A percentile compares a stretch with the other conserved stretches of the same genome.
Conservation (phyloP, 2,797 vertebrate species). For the Pangasius sanitwongsei region DNA sequence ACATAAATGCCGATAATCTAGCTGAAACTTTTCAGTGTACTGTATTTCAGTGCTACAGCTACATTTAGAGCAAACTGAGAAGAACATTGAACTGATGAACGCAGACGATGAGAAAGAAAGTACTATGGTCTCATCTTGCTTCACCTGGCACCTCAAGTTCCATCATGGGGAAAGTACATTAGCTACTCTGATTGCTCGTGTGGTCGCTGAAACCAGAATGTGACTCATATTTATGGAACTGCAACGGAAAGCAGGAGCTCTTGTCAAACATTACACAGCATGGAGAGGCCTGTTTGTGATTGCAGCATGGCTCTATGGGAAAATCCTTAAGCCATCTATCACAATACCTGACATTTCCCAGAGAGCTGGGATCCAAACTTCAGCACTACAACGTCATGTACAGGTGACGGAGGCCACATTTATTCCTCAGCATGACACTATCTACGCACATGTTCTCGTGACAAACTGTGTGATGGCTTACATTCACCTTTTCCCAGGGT, state of each 20-base stretch:
- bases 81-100: not conserved
- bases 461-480: constrained; percentile 43
- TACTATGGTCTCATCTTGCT: not conserved
- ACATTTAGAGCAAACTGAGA: not conserved
- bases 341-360: constrained; percentile 58
- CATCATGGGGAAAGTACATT: not conserved
- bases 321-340: constrained; percentile 61
- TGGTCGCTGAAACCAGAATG: too few species aligned
- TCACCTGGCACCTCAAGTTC: not conserved
- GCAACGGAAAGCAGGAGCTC: constrained; percentile 36
- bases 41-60: not conserved
- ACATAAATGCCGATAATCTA: not conserved
- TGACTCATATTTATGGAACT: constrained; percentile 24
- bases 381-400: constrained; percentile 7
- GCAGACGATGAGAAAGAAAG: not conserved
- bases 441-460: constrained; percentile 56
- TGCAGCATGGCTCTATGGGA: constrained; percentile 51
- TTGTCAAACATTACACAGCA: constrained; percentile 57
- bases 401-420: constrained; percentile 44
- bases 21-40: not conserved
- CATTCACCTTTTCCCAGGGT: constrained; percentile 46
- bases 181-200: too few species aligned
- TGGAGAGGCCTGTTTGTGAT: constrained; percentile 27
- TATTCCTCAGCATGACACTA: constrained; percentile 57
- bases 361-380: constrained; percentile 27